Conservation (phyloP, 2,888 invertebrate genomes). For the Cerastis rubricosa region DNA sequence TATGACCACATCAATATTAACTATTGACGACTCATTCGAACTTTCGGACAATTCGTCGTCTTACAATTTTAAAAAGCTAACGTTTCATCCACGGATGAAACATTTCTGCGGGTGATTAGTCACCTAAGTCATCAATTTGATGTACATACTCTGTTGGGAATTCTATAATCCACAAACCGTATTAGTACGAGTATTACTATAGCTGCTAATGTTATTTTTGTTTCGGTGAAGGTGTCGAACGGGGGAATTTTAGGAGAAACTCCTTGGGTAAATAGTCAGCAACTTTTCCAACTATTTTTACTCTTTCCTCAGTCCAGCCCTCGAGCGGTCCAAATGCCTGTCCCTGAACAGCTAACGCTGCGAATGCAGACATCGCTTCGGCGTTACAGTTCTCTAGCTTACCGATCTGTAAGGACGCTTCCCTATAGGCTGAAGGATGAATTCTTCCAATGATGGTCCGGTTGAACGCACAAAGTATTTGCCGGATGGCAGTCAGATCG, state of each 20-base stretch:
- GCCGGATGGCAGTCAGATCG: constrained; percentile 88
- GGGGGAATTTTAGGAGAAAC: constrained; percentile 30
- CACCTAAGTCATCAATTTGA: constrained; percentile 20
- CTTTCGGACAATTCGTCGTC: no score
- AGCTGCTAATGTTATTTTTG: not conserved
- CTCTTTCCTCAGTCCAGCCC: constrained; percentile 81
- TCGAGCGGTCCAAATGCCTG: constrained; percentile 85
- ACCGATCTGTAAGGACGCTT: constrained; percentile 85
- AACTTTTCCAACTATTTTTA: constrained; percentile 83
- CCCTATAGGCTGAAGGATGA: constrained; percentile 89
- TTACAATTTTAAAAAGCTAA: no score
- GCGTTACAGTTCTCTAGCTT: constrained; percentile 84
- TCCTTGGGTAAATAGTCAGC: constrained; percentile 77
- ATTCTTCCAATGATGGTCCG: constrained; percentile 88
- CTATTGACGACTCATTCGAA: no score
- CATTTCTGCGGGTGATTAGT: no score
- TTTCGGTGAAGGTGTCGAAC: not conserved
- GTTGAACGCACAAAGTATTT: constrained; percentile 91
- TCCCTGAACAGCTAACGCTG: constrained; percentile 82
- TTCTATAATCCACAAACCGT: constrained; percentile 19
- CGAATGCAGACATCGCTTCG: constrained; percentile 86
- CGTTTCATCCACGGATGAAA: no score
- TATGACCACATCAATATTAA: no score
- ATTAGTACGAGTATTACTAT: constrained; percentile 3
- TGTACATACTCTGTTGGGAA: constrained; percentile 25